Evolutionary conservation across 2,888 invertebrate species (phyloP), one percentile per base, ranked within the genome.

Genomic region (Noctua pronuba): DNA sequence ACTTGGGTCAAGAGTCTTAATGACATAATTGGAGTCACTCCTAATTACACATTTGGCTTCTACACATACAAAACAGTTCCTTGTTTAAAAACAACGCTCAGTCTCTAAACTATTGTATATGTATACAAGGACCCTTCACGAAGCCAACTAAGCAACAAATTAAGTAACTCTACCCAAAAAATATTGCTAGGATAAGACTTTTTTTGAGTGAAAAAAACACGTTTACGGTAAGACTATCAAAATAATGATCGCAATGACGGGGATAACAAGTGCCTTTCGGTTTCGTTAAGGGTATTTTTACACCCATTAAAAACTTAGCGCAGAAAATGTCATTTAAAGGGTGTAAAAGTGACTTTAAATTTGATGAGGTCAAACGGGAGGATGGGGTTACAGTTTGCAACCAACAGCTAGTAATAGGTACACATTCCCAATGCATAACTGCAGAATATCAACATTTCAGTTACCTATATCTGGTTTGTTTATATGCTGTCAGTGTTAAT

Each of bases 21-120:
- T 24, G 62, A 35, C 46, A 52, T 76, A 64, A 35, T 68, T 75
- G n/a, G 24, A 55, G 8, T 35, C 35, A 52, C 28, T 80, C 38
- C 35, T 52, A 64, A 52, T 44, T 18, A 18, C 7, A 28, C 24
- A 44, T 58, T 13, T 55, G 31, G 31, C 1, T 35, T 55, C 31
- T 44, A 35, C 28, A 18, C 1, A 13, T 21, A 46, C 18, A 44
- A 69, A 60, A 70, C 18, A 49, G 41, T 79, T 70, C 11, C 11
- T n/a, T 10, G 16, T 35, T 31, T 64, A 24, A 24, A 64, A 8
- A 38, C 21, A 38, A 35, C 21, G 11, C 24, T 7, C 35, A 62
- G 35, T 58, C 58, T 55, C 3, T 55, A 13, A 55, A 55, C 55
- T 55, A 55, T 49, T 49, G 52, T 24, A 44, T 13, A 44, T n/a